Percentiles rank a stretch among this genome's conserved stretches.
Evolutionary conservation across 2,113 vertebrate species (phyloP).

Genomic region (Labeo rohita): DNA sequence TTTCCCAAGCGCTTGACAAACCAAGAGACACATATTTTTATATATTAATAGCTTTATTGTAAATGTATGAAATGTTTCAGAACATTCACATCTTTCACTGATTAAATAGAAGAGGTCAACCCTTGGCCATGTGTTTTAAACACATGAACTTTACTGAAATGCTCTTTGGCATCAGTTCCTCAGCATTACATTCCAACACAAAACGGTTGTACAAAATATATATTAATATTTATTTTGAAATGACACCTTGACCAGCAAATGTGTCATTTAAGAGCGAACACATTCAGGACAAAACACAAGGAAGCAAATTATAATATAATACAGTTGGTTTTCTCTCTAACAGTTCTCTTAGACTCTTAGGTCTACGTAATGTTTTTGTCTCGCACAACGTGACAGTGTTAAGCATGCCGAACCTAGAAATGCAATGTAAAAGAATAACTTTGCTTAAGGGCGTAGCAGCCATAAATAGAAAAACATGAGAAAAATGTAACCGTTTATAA

Average conservation of each 20-base stretch:
- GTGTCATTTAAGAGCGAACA: slow-evolving; percentile 63
- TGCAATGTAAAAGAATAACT: not conserved
- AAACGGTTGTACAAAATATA: slow-evolving; percentile 63
- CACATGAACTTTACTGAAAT: slow-evolving; percentile 74
- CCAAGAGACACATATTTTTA: not conserved
- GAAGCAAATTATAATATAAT: slow-evolving; percentile 5
- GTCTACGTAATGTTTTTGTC: not conserved
- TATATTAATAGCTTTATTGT: slow-evolving; percentile 76
- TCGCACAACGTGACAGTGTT: not conserved
- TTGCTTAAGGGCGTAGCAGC: slow-evolving; percentile 44
- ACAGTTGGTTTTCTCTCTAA: not conserved
- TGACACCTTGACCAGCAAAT: slow-evolving; percentile 75
- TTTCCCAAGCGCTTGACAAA: not conserved
- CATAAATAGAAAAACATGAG: slow-evolving; percentile 62
- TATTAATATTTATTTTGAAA: slow-evolving; percentile 79
- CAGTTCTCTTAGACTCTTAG: not conserved
- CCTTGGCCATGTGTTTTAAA: slow-evolving; percentile 70
- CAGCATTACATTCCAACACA: slow-evolving; percentile 57
- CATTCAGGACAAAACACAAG: slow-evolving; percentile 61
- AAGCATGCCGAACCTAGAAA: slow-evolving; percentile 7
- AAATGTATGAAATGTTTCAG: slow-evolving; percentile 78
- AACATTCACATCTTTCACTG: slow-evolving; percentile 74
- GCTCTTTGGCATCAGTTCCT: slow-evolving; percentile 73
- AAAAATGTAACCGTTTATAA: slow-evolving; percentile 72
- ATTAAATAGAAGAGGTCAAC: slow-evolving; percentile 73